phyloP scores from a whole-genome alignment of 2,797 vertebrate genomes.

The Sebastes diaconus region DNA sequence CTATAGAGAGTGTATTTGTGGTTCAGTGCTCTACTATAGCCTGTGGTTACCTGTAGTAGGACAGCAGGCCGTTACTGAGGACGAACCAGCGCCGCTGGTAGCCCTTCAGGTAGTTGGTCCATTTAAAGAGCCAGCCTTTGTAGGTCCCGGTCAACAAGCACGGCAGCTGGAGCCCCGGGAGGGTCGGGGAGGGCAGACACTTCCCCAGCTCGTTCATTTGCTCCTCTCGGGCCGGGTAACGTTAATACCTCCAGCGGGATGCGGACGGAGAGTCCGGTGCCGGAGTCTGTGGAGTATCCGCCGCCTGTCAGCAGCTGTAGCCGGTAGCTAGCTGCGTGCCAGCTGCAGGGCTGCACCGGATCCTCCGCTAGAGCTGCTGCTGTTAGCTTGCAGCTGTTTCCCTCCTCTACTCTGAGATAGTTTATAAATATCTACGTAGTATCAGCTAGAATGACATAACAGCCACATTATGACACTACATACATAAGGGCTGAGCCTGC shows the following conservation, averaged over 20 bases:
- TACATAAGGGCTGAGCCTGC: not conserved
- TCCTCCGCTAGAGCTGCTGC: slow-evolving; percentile 21
- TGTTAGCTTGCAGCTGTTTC: slow-evolving; percentile 64
- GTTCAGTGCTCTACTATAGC: not conserved
- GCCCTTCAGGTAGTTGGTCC: slow-evolving; percentile 97
- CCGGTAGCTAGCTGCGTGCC: slow-evolving; percentile 34
- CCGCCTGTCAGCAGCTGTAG: slow-evolving; percentile 44
- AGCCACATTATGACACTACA: not conserved
- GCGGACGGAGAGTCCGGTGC: slow-evolving; percentile 9
- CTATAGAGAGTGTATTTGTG: not conserved
- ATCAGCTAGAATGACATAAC: not conserved
- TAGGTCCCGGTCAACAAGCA: slow-evolving; percentile 83
- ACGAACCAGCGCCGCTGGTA: slow-evolving; percentile 92
- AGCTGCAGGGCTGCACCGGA: slow-evolving; percentile 21
- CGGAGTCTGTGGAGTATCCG: slow-evolving; percentile 25
- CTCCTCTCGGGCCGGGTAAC: not conserved
- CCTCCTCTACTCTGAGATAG: not conserved
- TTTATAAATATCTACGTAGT: not conserved
- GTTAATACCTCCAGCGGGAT: slow-evolving; percentile 14
- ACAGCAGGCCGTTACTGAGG: slow-evolving; percentile 86
- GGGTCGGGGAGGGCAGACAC: slow-evolving; percentile 76
- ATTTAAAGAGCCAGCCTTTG: slow-evolving; percentile 95
- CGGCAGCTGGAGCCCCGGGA: slow-evolving; percentile 70
- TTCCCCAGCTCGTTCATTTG: slow-evolving; percentile 81
- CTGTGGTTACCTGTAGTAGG: slow-evolving; percentile 81